Percentiles rank a stretch among this genome's conserved stretches.
Evolutionary conservation across 1,140 invertebrate species (phyloP).

Genomic region (Leptinotarsa texana): DNA sequence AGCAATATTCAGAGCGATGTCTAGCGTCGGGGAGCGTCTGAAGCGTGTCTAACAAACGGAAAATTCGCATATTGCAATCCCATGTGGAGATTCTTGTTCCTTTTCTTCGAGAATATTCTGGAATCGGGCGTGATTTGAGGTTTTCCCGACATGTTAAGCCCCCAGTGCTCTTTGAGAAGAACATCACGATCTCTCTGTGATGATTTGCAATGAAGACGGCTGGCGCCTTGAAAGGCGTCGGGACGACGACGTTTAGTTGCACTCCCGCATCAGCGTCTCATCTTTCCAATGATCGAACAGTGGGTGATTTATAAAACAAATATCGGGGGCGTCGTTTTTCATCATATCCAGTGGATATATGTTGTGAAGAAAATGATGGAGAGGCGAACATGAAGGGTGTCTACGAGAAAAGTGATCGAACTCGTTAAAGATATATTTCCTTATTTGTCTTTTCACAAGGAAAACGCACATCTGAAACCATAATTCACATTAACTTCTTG

Average conservation of each 20-base stretch:
- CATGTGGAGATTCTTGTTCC: conserved; percentile 12
- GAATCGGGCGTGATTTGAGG: conserved; percentile 16
- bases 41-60: background rate
- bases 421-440: too few species aligned
- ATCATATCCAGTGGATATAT: background rate
- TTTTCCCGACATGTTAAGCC: conserved; percentile 16
- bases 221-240: conserved; percentile 16
- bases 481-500: too few species aligned
- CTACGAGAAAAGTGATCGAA: too few species aligned
- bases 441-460: too few species aligned
- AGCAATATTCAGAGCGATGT: too few species aligned
- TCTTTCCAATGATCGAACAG: conserved; percentile 7
- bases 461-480: too few species aligned
- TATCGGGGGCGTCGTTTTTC: background rate
- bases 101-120: conserved; percentile 9
- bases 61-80: conserved; percentile 19
- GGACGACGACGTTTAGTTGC: background rate
- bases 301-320: conserved; percentile 8
- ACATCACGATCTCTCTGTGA: conserved; percentile 3
- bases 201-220: conserved; percentile 21
- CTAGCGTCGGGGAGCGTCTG: background rate
- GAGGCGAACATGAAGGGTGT: background rate
- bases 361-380: background rate
- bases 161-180: background rate
- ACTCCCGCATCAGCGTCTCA: conserved; percentile 9